Conservation (phyloP, 2,797 vertebrate species). For the Myoxocephalus aenaeus region DNA sequence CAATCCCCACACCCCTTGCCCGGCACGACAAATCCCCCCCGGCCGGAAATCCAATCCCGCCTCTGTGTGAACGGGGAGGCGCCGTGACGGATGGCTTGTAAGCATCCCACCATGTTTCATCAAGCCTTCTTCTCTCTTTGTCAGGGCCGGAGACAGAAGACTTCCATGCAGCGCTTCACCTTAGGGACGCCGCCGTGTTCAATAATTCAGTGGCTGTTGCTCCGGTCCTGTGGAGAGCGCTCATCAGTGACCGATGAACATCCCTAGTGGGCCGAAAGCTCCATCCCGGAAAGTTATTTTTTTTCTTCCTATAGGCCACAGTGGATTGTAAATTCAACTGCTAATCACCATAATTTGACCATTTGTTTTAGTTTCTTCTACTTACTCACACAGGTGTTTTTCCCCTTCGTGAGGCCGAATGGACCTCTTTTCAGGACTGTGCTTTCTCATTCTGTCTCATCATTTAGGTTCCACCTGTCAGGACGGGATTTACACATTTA, state of each 20-base stretch:
- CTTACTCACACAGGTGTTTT: not conserved
- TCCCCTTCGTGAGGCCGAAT: not conserved
- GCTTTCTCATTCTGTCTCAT: not conserved
- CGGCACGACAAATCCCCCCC: constrained; percentile 64
- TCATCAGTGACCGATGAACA: constrained; percentile 75
- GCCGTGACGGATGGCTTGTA: constrained; percentile 77
- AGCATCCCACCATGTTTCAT: constrained; percentile 79
- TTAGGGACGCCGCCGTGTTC: constrained; percentile 68
- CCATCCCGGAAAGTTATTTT: constrained; percentile 24
- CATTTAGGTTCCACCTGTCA: not conserved
- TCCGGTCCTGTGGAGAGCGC: constrained; percentile 71
- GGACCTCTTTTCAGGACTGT: not conserved
- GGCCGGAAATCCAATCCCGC: constrained; percentile 73
- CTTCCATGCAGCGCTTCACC: constrained; percentile 72
- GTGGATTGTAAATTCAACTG: constrained; percentile 32
- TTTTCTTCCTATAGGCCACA: not conserved
- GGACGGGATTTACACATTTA: not conserved
- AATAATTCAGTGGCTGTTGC: constrained; percentile 81
- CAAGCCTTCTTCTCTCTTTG: constrained; percentile 70
- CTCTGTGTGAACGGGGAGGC: constrained; percentile 55
- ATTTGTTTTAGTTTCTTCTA: not conserved
- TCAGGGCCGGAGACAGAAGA: constrained; percentile 74
- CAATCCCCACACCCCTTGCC: constrained; percentile 26
- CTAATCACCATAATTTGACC: constrained; percentile 39
- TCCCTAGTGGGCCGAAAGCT: constrained; percentile 40